Conservation (phyloP, 2,888 invertebrate genomes). For the Podotricha telesiphe region DNA sequence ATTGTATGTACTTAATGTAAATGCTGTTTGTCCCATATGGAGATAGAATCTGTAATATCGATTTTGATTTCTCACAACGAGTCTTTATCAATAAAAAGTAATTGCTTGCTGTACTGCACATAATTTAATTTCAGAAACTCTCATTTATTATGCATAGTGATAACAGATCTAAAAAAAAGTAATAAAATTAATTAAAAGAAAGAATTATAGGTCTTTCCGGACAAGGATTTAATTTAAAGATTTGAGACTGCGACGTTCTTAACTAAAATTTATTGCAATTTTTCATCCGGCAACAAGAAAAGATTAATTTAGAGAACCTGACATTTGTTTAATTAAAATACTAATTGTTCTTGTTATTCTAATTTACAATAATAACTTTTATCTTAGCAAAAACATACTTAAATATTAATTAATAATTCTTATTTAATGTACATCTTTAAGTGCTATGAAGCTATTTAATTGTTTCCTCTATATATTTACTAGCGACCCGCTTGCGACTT, state of each 20-base stretch:
- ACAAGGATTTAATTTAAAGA: slow-evolving; percentile 1
- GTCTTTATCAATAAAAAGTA: no score
- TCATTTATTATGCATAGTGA: slow-evolving; percentile 4
- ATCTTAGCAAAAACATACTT: not conserved
- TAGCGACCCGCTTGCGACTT: no score
- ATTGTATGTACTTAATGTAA: no score
- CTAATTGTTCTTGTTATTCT: not conserved
- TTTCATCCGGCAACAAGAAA: slow-evolving; percentile 3
- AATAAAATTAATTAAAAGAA: slow-evolving; percentile 14
- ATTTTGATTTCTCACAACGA: no score
- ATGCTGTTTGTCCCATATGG: no score
- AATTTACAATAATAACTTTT: not conserved
- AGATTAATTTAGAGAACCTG: slow-evolving; percentile 2
- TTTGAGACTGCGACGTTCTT: slow-evolving; percentile 1
- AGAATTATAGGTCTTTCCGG: slow-evolving; percentile 14
- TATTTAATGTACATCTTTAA: no score
- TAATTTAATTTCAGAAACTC: not conserved
- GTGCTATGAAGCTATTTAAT: no score
- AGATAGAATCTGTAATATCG: no score
- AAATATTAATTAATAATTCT: no score
- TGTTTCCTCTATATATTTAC: no score
- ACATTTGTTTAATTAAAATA: slow-evolving; percentile 18
- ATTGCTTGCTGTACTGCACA: not conserved
- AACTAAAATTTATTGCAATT: slow-evolving; percentile 11
- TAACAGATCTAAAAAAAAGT: slow-evolving; percentile 5